These are phyloP conservation scores for Macrobrachium nipponense DNA, from an alignment of 1,140 invertebrate species.

Conservation along the genomic window DNA sequence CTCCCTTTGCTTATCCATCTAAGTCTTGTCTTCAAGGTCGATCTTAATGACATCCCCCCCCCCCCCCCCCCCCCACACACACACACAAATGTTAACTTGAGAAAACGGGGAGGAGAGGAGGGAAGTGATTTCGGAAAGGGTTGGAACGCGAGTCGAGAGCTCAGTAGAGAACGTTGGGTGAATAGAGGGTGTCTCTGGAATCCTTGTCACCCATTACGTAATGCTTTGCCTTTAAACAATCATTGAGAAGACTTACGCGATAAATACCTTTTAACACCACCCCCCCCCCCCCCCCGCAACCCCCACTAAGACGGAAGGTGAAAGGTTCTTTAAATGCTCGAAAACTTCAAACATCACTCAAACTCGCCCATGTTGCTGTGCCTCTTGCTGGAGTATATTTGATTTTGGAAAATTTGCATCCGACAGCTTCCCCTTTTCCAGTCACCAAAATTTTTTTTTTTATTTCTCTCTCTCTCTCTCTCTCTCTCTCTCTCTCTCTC, in stretches of 20 bases:
- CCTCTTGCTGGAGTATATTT: not conserved
- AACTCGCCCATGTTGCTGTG: not conserved
- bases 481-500: not conserved
- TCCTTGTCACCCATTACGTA: not conserved
- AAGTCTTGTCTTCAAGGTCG: too few relatives aligned
- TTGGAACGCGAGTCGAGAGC: too few relatives aligned
- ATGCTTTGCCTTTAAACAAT: not conserved
- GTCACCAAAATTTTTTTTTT: not conserved
- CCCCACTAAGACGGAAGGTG: not conserved
- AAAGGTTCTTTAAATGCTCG: too few relatives aligned
- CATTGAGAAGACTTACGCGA: not conserved
- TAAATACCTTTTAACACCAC: not conserved
- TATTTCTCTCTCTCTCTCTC: not conserved
- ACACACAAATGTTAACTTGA: too few relatives aligned
- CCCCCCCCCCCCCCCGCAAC: not conserved
- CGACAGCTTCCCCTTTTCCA: not conserved
- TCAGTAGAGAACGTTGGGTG: too few relatives aligned
- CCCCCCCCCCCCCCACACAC: too few relatives aligned
- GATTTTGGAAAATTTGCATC: not conserved
- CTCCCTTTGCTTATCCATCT: too few relatives aligned
- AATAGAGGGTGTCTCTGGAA: too few relatives aligned
- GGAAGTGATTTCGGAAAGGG: too few relatives aligned
- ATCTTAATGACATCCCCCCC: too few relatives aligned
- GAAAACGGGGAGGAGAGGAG: too few relatives aligned
- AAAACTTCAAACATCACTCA: not conserved